Base-by-base conservation (phyloP, 2,113 vertebrate species). In the Todiramphus saurophagus region DNA sequence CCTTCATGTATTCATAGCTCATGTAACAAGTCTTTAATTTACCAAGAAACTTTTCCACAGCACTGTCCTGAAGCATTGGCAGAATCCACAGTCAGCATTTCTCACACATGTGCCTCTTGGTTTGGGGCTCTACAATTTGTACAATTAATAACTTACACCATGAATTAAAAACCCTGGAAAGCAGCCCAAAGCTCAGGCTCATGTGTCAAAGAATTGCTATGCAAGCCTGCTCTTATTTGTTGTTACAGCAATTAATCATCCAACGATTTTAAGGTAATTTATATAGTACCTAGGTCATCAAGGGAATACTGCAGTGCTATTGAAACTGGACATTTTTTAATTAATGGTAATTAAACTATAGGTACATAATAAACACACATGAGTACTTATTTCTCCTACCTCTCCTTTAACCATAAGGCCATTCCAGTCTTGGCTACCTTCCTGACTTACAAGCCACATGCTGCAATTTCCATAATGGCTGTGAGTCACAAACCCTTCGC, bases 1-100 rank as follows among this genome's bases (percentile, higher is more conserved):
- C 77, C 41, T 91, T 89, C 69, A 24, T 92, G 53, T 58, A 67
- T 79, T 84, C 37, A 1, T 86, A 76, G 77, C 43, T 92, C 86
- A 24, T 51, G 44, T 91, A 96, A 67, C 89, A 94, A 64, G 58
- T 93, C 91, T 94, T 92, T 92, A 95, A 94, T 93, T 94, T 84
- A 94, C 77, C 23, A 76, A 59, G 92, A 87, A 91, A 92, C 27
- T 87, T 95, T 96, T 90, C 93, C 8, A 0, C 74, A 78, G 48
- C 2, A 0, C 66, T 73, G 67, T 96, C 69, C 62, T 69, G 37
- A 94, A 68, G 74, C 79, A 74, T 55, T 96, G 94, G 83, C 91
- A 91, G 77, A 95, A 87, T 58, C 59, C 7, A 2, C 66, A 68
- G 48, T 24, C 27, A 73, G 70, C 50, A 0, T 90, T 92, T 92